Evolutionary conservation across 2,797 vertebrate genomes (phyloP).

Genomic region (Sebastes oblongus): DNA sequence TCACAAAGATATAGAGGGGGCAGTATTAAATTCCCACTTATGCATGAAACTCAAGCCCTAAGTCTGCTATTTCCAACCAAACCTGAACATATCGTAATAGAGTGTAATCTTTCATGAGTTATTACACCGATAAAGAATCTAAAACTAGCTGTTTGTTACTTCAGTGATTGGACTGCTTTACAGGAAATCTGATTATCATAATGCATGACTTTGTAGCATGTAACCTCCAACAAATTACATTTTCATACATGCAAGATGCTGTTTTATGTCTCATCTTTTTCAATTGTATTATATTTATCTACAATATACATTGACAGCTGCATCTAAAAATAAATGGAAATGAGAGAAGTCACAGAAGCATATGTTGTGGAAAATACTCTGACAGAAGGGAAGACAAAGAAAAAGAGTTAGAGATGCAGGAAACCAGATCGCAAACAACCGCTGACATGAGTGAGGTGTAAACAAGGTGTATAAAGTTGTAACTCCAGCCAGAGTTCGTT

Average conservation of each 20-base stretch:
- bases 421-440: neutral
- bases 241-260: neutral
- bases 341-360: neutral
- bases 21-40: neutral
- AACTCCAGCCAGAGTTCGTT: constrained; percentile 23
- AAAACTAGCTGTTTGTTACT: neutral
- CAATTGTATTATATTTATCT: no score
- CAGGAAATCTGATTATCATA: neutral
- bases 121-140: neutral
- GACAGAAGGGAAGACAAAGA: neutral
- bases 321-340: neutral
- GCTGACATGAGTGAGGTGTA: neutral
- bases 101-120: neutral
- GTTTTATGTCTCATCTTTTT: neutral
- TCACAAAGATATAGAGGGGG: neutral
- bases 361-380: neutral
- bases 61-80: neutral
- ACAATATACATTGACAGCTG: neutral
- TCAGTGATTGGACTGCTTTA: neutral
- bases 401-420: neutral
- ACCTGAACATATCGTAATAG: neutral
- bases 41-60: neutral
- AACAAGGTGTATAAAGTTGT: constrained; percentile 7
- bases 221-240: neutral
- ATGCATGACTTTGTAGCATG: neutral